phyloP scores from a whole-genome alignment of 2,113 vertebrate species.

The Numenius arquata region DNA sequence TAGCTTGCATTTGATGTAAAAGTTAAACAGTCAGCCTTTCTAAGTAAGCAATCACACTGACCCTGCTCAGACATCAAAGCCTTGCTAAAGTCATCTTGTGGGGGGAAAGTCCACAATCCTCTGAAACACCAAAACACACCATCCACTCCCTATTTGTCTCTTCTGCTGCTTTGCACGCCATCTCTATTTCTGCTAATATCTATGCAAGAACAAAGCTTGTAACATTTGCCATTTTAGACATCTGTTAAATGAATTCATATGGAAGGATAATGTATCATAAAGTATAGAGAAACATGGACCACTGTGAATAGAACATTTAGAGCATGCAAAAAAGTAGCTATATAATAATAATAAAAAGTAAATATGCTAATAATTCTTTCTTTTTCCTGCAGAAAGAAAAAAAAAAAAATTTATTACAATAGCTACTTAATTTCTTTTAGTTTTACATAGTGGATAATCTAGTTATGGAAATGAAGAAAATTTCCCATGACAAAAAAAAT shows the following conservation, averaged over 20 bases:
- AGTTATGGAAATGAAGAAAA: not conserved
- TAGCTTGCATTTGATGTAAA: not conserved
- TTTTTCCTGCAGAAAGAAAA: not conserved
- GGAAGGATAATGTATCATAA: not conserved
- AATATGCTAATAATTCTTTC: not conserved
- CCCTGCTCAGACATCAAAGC: not conserved
- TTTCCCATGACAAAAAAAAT: not conserved
- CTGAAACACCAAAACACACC: not conserved
- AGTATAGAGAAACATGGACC: not conserved
- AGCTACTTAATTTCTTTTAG: not conserved
- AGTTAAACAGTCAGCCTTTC: not conserved
- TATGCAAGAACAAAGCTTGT: not conserved
- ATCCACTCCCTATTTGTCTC: not conserved
- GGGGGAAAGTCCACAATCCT: fast-evolving
- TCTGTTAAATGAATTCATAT: not conserved
- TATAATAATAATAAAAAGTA: not conserved
- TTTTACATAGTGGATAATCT: not conserved
- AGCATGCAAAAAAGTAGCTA: not conserved
- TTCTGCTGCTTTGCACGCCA: not conserved
- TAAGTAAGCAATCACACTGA: not conserved
- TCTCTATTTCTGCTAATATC: not conserved
- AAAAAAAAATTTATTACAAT: not conserved
- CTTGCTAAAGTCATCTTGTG: not conserved
- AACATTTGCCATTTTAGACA: not conserved
- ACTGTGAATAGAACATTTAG: not conserved